A percentile compares a stretch with the other conserved stretches of the same genome.
These are phyloP conservation scores for Aplochiton taeniatus DNA, from an alignment of 2,797 vertebrate species.

Conservation along the genomic window DNA sequence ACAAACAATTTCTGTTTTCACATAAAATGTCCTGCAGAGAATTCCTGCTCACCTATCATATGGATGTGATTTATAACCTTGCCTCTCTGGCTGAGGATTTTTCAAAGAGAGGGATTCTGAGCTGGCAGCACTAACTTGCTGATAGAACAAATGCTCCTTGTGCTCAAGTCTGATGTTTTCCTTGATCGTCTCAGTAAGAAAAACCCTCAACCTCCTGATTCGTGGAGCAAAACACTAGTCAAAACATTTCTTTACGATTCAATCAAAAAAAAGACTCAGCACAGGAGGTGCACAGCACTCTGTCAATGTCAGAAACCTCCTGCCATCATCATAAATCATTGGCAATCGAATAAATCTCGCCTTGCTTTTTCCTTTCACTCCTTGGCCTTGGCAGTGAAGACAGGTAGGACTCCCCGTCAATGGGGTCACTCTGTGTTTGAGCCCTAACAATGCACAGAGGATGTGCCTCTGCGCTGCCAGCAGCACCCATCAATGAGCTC, in stretches of 20 bases:
- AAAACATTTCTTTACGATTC: conserved; percentile 43
- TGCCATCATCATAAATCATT: conserved; percentile 25
- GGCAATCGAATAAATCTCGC: conserved; percentile 13
- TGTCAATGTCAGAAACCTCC: conserved; percentile 30
- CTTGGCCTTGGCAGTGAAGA: neutral
- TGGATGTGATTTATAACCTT: too few species aligned
- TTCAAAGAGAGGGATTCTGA: too few species aligned
- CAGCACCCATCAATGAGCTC: conserved; percentile 48
- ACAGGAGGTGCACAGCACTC: conserved; percentile 8
- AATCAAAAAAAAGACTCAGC: conserved; percentile 38
- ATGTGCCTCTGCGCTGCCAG: conserved; percentile 11
- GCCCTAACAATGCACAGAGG: conserved; percentile 47
- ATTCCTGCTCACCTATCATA: too few species aligned
- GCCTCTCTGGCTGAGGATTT: too few species aligned
- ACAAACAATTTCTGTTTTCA: too few species aligned
- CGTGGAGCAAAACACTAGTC: conserved; percentile 15
- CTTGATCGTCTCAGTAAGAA: conserved; percentile 20
- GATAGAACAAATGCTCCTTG: neutral
- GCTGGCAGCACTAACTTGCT: too few species aligned
- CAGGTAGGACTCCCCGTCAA: conserved; percentile 20
- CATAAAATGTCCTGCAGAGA: too few species aligned
- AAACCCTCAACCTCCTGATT: conserved; percentile 34
- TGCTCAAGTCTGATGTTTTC: conserved; percentile 1
- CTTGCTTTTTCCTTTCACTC: neutral
- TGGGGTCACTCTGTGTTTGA: conserved; percentile 37